Base-by-base conservation (phyloP, 2,888 invertebrate species). In the Machimus rusticus region DNA sequence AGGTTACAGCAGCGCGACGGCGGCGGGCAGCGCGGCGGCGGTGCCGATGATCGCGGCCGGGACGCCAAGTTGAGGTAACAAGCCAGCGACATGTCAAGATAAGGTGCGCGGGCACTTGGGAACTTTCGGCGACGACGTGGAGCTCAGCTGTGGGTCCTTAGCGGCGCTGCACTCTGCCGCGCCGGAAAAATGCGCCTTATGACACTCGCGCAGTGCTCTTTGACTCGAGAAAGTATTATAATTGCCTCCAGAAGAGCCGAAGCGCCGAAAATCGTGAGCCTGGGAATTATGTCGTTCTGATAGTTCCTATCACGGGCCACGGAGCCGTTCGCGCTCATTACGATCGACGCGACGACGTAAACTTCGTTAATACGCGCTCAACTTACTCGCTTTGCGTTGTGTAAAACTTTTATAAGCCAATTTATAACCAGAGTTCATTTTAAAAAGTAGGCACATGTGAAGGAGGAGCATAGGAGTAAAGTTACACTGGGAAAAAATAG, bases 71-170 rank as follows among this genome's bases (percentile, higher is more conserved):
- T 55, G 74, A 46, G 46, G 46, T 85, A 85, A 85, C 85, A 85
- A 85, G 85, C 74, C 74, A 74, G 74, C 74, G 85, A 85, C 85
- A 85, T 85, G 85, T 85, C 85, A 85, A 85, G 85, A 85, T 85
- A 85, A 85, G 74, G 74, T 85, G 85, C 74, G 74, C 85, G 85
- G 46, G 16, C 74, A 85, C 85, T 85, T 85, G 85, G 85, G 85
- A 85, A 85, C 74, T 74, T 85, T 85, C 85, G 85, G 8, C 57
- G 19, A 57, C 19, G 51, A 57, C 19, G 51, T 51, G 12, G 39
- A 39, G 39, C 39, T 39, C 51, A 34, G 43, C 55, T 57, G 51
- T 81, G 55, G 51, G 31, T 81, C 51, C 51, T 55, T 81, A 57
- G 34, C 55, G 55, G 2, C 31, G 39, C 6, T 8, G 31, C 31